phyloP scores from a whole-genome alignment of 2,888 invertebrate genomes.

The Lacanobia oleracea region DNA sequence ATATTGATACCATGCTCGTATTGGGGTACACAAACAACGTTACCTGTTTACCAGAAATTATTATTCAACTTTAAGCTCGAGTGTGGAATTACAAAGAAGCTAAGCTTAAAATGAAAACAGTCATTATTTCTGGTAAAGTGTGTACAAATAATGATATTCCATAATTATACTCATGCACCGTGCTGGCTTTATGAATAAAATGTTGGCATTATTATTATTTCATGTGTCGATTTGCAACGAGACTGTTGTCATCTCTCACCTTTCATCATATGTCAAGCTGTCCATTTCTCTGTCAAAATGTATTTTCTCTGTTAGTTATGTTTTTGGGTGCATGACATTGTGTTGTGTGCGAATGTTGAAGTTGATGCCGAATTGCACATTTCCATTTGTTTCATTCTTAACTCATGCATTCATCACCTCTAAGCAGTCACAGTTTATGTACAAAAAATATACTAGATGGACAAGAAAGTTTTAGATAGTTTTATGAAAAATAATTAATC shows the following conservation, averaged over 20 bases:
- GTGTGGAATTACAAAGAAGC: constrained; percentile 7
- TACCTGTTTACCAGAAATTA: constrained; percentile 59
- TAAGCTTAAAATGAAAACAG: constrained; percentile 43
- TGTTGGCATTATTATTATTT: constrained; percentile 45
- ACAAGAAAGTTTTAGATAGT: neutral
- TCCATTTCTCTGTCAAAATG: constrained; percentile 85
- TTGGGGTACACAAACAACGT: constrained; percentile 43
- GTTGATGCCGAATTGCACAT: constrained; percentile 29
- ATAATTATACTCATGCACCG: constrained; percentile 76
- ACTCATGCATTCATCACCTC: constrained; percentile 48
- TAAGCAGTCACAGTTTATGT: constrained; percentile 7
- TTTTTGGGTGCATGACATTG: constrained; percentile 56
- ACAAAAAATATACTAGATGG: constrained; percentile 9
- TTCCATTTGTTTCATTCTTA: constrained; percentile 22
- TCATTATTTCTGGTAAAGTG: constrained; percentile 53
- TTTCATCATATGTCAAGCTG: constrained; percentile 78
- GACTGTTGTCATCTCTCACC: constrained; percentile 77
- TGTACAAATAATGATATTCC: constrained; percentile 37
- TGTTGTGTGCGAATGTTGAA: constrained; percentile 55
- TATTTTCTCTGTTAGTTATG: constrained; percentile 76
- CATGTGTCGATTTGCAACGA: constrained; percentile 51
- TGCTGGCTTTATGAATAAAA: constrained; percentile 66
- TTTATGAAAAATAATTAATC: constrained; percentile 4
- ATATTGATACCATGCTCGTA: constrained; percentile 55
- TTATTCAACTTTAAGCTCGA: constrained; percentile 44